These are phyloP conservation scores for Eledona agricola DNA, from an alignment of 2,888 invertebrate genomes.

Conservation along the genomic window DNA sequence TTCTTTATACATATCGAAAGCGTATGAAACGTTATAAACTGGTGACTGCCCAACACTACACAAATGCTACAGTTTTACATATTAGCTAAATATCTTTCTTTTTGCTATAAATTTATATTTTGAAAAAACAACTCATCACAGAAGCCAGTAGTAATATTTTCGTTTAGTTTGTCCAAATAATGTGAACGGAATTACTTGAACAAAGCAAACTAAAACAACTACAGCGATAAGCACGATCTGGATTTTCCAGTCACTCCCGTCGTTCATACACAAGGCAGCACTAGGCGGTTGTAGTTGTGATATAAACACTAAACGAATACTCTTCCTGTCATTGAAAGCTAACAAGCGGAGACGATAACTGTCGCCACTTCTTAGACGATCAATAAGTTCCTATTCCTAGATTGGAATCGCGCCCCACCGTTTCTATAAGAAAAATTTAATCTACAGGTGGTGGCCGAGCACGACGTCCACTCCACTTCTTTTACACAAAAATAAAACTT, in stretches of 20 bases:
- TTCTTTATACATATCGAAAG: slow-evolving; percentile 48
- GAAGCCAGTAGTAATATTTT: slow-evolving; percentile 58
- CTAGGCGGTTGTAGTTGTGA: slow-evolving; percentile 45
- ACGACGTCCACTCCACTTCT: slow-evolving; percentile 2
- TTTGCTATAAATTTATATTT: slow-evolving; percentile 45
- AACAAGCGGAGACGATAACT: slow-evolving; percentile 9
- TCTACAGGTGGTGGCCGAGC: too few relatives aligned
- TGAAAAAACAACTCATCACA: slow-evolving; percentile 61
- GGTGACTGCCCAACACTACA: slow-evolving; percentile 55
- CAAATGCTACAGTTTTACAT: slow-evolving; percentile 52
- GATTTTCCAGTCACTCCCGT: slow-evolving; percentile 46
- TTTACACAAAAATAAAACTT: slow-evolving; percentile 37
- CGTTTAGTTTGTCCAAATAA: slow-evolving; percentile 42
- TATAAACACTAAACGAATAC: slow-evolving; percentile 36
- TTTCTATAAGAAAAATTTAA: slow-evolving; percentile 22
- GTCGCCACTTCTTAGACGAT: slow-evolving; percentile 14
- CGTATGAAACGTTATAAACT: slow-evolving; percentile 57
- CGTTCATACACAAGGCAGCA: slow-evolving; percentile 53
- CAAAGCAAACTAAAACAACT: slow-evolving; percentile 46
- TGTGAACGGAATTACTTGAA: slow-evolving; percentile 26
- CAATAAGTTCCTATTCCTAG: slow-evolving; percentile 19
- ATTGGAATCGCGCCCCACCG: too few relatives aligned
- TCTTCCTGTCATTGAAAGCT: slow-evolving; percentile 28
- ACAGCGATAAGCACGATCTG: slow-evolving; percentile 55
- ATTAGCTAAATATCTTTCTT: slow-evolving; percentile 52